These are phyloP conservation scores for Tinamus guttatus DNA, from an alignment of 2,113 vertebrate species.

Conservation along the genomic window DNA sequence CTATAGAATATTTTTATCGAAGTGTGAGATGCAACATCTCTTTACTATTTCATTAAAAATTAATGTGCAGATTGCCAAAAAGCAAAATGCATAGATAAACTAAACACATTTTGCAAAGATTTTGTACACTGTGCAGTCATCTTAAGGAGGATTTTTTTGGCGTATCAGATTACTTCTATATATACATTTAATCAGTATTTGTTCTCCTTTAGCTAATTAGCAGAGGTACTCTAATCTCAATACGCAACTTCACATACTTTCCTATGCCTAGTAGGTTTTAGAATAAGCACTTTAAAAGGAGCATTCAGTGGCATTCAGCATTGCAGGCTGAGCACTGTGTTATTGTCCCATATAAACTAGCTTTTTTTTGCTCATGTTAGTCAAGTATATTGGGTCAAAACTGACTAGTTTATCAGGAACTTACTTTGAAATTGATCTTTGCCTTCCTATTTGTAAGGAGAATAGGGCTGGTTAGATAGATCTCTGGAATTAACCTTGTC, in stretches of 20 bases:
- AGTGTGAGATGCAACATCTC: constrained; percentile 75
- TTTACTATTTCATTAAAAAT: constrained; percentile 85
- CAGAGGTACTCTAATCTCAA: constrained; percentile 29
- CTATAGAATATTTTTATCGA: constrained; percentile 79
- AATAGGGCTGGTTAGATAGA: constrained; percentile 3
- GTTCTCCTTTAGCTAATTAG: constrained; percentile 68
- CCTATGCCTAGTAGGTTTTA: not conserved
- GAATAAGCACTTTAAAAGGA: constrained; percentile 36
- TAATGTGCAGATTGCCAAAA: constrained; percentile 78
- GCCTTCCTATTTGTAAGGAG: constrained; percentile 36
- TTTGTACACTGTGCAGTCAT: constrained; percentile 41
- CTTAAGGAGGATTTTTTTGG: constrained; percentile 29
- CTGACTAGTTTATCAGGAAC: constrained; percentile 64
- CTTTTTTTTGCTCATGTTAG: constrained; percentile 54
- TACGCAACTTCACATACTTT: constrained; percentile 26
- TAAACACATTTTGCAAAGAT: constrained; percentile 62
- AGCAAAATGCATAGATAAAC: constrained; percentile 70
- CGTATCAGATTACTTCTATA: constrained; percentile 52
- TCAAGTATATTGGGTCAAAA: constrained; percentile 37
- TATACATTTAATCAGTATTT: constrained; percentile 61
- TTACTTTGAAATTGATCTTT: constrained; percentile 60
- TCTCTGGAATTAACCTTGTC: constrained; percentile 50
- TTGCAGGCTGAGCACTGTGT: constrained; percentile 29
- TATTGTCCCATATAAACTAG: constrained; percentile 24
- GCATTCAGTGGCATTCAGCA: constrained; percentile 34